Percentiles rank a stretch among this genome's conserved stretches.
These are phyloP conservation scores for Hydraecia micacea DNA, from an alignment of 2,888 invertebrate genomes.

Conservation along the genomic window DNA sequence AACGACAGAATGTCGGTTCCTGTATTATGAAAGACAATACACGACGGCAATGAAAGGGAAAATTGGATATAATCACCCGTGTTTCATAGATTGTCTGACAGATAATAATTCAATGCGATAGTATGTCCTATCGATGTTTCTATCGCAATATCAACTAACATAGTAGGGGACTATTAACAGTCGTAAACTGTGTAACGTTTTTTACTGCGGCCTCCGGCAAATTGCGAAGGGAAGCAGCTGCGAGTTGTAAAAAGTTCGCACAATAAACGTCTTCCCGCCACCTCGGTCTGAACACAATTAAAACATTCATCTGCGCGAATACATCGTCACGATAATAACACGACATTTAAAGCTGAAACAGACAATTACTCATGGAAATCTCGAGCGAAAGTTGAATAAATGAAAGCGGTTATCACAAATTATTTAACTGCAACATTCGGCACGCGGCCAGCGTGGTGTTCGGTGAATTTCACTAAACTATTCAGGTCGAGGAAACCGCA, in stretches of 20 bases:
- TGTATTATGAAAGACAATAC: slow-evolving; percentile 53
- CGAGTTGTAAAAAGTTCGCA: slow-evolving; percentile 81
- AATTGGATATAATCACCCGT: slow-evolving; percentile 44
- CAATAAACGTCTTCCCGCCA: slow-evolving; percentile 77
- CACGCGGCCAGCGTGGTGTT: slow-evolving; percentile 85
- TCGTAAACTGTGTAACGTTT: slow-evolving; percentile 76
- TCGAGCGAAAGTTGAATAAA: slow-evolving; percentile 83
- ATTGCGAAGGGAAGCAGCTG: slow-evolving; percentile 81
- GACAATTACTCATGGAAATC: slow-evolving; percentile 79
- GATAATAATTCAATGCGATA: slow-evolving; percentile 43
- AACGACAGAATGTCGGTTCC: slow-evolving; percentile 50
- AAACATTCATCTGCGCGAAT: slow-evolving; percentile 62
- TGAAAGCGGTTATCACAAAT: slow-evolving; percentile 87
- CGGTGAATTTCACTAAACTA: slow-evolving; percentile 86
- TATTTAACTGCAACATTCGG: slow-evolving; percentile 88
- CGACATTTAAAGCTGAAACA: slow-evolving; percentile 69
- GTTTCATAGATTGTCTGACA: slow-evolving; percentile 38
- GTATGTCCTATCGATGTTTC: slow-evolving; percentile 31
- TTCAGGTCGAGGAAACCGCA: slow-evolving; percentile 87
- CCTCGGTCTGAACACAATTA: slow-evolving; percentile 75
- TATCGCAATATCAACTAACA: slow-evolving; percentile 70
- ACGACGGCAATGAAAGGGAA: slow-evolving; percentile 40
- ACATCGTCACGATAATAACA: slow-evolving; percentile 55
- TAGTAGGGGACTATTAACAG: slow-evolving; percentile 73
- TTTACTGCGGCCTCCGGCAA: slow-evolving; percentile 77